Evolutionary conservation across 2,797 vertebrate species (phyloP), one percentile per base, ranked within the genome.

Genomic region (Allenopithecus nigroviridis): DNA sequence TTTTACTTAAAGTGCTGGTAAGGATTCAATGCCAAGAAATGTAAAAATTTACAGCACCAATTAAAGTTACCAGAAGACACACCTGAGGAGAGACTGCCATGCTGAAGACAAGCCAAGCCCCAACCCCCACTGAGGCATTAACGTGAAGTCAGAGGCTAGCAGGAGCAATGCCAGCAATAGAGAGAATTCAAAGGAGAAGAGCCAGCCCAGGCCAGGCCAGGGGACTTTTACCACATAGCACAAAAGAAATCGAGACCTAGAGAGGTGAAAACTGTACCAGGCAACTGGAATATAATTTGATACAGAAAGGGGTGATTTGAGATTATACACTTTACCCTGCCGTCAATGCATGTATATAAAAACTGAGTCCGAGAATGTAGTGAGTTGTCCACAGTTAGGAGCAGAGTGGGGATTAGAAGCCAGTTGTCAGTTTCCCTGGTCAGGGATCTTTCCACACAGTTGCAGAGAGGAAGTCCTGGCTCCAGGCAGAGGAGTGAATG

Each of bases 1-100:
- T 92, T 92, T 95, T 78, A 57, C 64, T 97, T 96, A 83, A 95
- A 85, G 84, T 89, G 85, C 92, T 84, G 13, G 50, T 79, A 68
- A 95, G 46, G 48, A 88, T 91, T 86, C 61, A 53, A 14, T 83
- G 91, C 92, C 84, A 95, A 96, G 93, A 87, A 95, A 95, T 33
- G 3, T 57, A 81, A 93, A 97, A 96, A n/a, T 74, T 26, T 76
- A 93, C 17, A 93, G 78, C 36, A 41, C 28, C 28, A 53, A 93
- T 92, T 94, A 92, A 95, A 93, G 78, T 50, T 76, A 74, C 70
- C 80, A 96, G 80, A 92, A 97, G 87, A 86, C 2, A 48, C 21
- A 85, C 41, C n/a, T 72, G 57, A 96, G 53, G 6, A 84, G 39
- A 80, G 57, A 21, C 22, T 46, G 39, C 48, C 24, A 28, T 81